Base-by-base conservation (phyloP, 2,888 invertebrate species). In the Melikaiella ostensackeni region DNA sequence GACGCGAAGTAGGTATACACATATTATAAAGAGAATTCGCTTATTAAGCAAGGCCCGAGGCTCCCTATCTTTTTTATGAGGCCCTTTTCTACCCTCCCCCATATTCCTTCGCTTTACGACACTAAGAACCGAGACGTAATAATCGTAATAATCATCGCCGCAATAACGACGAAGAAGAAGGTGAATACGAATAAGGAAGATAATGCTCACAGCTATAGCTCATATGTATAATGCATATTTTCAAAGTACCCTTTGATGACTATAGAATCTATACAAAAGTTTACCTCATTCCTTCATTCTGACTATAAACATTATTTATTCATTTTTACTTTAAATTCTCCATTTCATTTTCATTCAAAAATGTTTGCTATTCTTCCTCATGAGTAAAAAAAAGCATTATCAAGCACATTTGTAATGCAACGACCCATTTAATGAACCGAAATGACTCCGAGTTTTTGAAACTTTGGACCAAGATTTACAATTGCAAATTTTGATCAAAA, bases 101-200 rank as follows among this genome's bases (percentile, higher is more conserved):
- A 73, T 63, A 78, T 62, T 75, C 78, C 27, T 76, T 76, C 81
- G 78, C 79, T 87, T 86, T 84, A 83, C 83, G 86, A 82, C 81
- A 84, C 84, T 81, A 82, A 82, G 81, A 83, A 81, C 83, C 81
- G 78, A 81, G 81, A 78, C 82, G 84, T 83, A 86, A 88, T 88
- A 87, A 88, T 88, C 86, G 85, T 86, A 88, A 88, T 88, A 88
- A 87, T 88, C 86, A 84, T 84, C 79, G 81, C 77, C 78, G 84
- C 80, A 81, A 80, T 84, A 84, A 82, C 64, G 66, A 63, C 50
- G 74, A 77, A 75, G 82, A 79, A 74, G 79, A 80, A 77, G 79
- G 76, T 75, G 79, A 80, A 76, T 70, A 50, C 70, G 77, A 82
- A 75, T 78, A 76, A 77, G 78, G 63, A 76, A 77, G 75, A 78